Evolutionary conservation across 1,140 invertebrate genomes (phyloP).

Genomic region (Nephotettix cincticeps): DNA sequence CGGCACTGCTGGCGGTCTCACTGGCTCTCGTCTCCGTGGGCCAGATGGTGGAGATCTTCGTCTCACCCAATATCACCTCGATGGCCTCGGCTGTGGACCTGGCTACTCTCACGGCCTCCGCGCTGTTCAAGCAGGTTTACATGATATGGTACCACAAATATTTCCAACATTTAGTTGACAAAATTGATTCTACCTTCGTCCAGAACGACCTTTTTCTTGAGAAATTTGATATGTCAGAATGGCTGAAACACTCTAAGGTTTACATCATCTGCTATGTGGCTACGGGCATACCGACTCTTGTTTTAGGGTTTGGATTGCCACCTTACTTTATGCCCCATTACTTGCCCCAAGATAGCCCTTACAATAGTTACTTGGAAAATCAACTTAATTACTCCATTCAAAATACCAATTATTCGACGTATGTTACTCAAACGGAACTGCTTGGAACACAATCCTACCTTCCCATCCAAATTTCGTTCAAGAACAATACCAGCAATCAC

Average conservation of each 20-base stretch:
- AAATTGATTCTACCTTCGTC: not conserved
- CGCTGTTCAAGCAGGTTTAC: conserved; percentile 7
- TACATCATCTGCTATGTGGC: not conserved
- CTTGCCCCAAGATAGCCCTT: too few species aligned
- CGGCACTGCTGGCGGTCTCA: not conserved
- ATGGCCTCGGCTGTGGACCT: conserved; percentile 3
- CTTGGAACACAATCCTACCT: too few species aligned
- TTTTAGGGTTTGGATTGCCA: too few species aligned
- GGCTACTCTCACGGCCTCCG: not conserved
- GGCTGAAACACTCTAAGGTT: not conserved
- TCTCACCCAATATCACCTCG: not conserved
- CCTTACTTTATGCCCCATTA: too few species aligned
- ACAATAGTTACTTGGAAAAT: too few species aligned
- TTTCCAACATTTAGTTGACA: not conserved
- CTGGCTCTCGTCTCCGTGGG: not conserved
- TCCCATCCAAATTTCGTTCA: too few species aligned
- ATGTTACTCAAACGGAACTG: too few species aligned
- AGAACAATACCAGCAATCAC: too few species aligned
- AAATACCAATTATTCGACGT: too few species aligned
- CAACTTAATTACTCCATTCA: too few species aligned
- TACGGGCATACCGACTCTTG: too few species aligned
- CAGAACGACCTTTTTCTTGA: not conserved
- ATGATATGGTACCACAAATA: not conserved
- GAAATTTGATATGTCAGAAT: not conserved
- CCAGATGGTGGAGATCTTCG: not conserved